Base-by-base conservation (phyloP, 2,113 vertebrate species). In the Dipodomys stephensi region DNA sequence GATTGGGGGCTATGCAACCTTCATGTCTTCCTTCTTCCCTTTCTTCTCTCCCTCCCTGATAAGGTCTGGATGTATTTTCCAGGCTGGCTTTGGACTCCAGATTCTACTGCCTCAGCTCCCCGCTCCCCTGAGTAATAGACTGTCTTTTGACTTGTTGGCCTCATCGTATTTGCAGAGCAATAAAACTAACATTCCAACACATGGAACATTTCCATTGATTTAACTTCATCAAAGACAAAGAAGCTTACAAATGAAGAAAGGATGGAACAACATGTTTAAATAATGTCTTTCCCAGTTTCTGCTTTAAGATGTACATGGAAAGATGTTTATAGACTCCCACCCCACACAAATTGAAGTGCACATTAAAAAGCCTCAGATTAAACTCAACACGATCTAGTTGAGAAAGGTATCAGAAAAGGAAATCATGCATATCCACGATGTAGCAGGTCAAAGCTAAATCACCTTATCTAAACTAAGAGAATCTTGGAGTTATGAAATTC, bases 401-500 rank as follows among this genome's bases (percentile, higher is more conserved):
- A 25, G 39, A 13, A n/a, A 25, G 18, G 8, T 22, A 19, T 65
- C 32, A 62, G 79, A 71, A 60, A 20, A 79, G n/a, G 32, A 95
- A 83, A 46, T 30, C 28, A 71, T 57, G 1, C 23, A 19, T 46
- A 30, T 57, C 20, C 22, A 83, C 39, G 4, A 12, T 57, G 30
- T 18, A 68, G 46, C n/a, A 71, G 57, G 19, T 83, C 65, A 92
- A 88, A 69, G 83, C 90, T 68, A 84, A 92, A 85, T 78, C 88
- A 77, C 60, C 22, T 72, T 60, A 79, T 27, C 72, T 83, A 46
- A 88, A 22, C 82, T 65, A 60, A 92, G 39, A 91, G 60, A 88
- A 46, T 78, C 46, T 65, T 79, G 22, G 78, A 84, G 88, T 87
- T 44, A 91, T 88, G 60, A 95, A 85, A 76, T 83, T 9, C 71